Evolutionary conservation across 2,888 invertebrate genomes (phyloP).

Genomic region (Nycteola revayana): DNA sequence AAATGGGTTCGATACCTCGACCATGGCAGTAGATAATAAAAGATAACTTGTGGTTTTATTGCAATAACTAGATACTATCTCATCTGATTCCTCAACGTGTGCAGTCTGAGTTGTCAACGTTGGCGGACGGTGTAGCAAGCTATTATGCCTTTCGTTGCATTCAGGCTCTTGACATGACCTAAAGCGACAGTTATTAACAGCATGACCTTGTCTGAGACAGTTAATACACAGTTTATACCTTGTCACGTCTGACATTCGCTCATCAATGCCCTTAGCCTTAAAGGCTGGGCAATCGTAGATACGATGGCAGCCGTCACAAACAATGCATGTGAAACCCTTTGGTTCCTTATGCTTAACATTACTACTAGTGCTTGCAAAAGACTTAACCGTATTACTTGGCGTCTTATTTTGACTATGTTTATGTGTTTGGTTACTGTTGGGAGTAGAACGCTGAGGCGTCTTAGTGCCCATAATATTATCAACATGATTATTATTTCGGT

Average conservation of each 20-base stretch:
- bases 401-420: not conserved
- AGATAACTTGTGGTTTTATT: not conserved
- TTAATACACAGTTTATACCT: constrained; percentile 21
- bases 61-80: not conserved
- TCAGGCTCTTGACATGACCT: constrained; percentile 17
- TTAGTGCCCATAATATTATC: not conserved
- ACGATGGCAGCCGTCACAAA: constrained; percentile 23
- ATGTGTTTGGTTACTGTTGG: not conserved
- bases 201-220: constrained; percentile 22
- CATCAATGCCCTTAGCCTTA: constrained; percentile 16
- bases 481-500: constrained; percentile 10
- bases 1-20: not conserved
- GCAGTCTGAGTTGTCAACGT: not conserved
- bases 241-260: constrained; percentile 7
- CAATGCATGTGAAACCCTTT: constrained; percentile 8
- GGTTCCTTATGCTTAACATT: not conserved
- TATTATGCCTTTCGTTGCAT: constrained; percentile 25
- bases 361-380: not conserved
- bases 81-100: not conserved
- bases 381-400: not conserved
- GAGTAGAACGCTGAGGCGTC: not conserved
- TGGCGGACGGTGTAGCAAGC: constrained; percentile 13
- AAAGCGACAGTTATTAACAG: constrained; percentile 16
- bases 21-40: constrained; percentile 3
- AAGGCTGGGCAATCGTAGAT: constrained; percentile 30